Base-by-base conservation (phyloP, 1,140 invertebrate species). In the Philotrypesis tridentata region DNA sequence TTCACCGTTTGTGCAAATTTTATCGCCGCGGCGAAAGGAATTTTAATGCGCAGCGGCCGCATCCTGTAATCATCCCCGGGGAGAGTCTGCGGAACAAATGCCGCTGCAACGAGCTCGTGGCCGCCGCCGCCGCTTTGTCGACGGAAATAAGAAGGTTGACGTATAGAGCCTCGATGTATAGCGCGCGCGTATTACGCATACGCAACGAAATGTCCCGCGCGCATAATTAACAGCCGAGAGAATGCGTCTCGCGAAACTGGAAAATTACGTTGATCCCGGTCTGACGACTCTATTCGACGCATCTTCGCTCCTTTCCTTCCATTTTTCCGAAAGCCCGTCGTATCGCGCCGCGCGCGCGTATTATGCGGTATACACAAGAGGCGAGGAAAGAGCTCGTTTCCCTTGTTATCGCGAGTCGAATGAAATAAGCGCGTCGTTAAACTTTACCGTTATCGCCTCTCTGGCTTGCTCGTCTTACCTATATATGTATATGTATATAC, bases 361-460 rank as follows among this genome's bases (percentile, higher is more conserved):
- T 37, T 17, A 55, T 5, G n/a, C n/a, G n/a, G n/a, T n/a, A 1
- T 5, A 55, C 48, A 55, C 48, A 55, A n/a, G 17, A 55, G 21
- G 21, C 48, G 17, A 55, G 48, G 17, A 17, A 55, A n/a, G 48
- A 55, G 48, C 21, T 65, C 25, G 33, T 48, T 73, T 65, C 25
- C 29, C 70, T 72, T 73, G 7, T 80, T 73, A 80, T 80, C 33
- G 63, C 14, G 0, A 25, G 31, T 29, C 55, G 63, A 68, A 63
- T 82, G 31, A 72, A 77, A 72, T 63, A 78, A 78, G 29, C 29
- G 70, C 72, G 82, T 79, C 40, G 67, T 80, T 78, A 79, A 85
- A 83, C 25, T 87, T 86, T 85, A 86, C 85, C 88, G 87, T 89
- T 89, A 89, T 84, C 80, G 81, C 68, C 11, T n/a, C 17, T 17